These are phyloP conservation scores for Norana najaformis DNA, from an alignment of 2,888 invertebrate species.

Conservation along the genomic window DNA sequence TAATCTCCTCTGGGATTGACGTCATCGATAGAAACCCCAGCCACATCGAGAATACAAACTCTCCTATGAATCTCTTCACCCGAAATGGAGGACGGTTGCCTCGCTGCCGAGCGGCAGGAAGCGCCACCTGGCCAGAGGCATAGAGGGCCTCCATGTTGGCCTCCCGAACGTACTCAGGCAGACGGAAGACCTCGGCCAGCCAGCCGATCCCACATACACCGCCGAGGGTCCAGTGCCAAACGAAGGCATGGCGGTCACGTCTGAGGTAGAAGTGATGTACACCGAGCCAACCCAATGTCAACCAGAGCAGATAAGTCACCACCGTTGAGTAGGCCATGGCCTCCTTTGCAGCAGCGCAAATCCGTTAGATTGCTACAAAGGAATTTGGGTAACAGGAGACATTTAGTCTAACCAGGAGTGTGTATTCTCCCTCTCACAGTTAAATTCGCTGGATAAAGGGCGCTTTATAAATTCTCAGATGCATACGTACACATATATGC, in stretches of 20 bases:
- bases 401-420: too few relatives aligned
- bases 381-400: too few relatives aligned
- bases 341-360: background rate
- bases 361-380: background rate
- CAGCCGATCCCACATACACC: constrained; percentile 82
- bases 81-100: constrained; percentile 36
- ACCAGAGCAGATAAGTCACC: constrained; percentile 78
- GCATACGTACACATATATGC: too few relatives aligned
- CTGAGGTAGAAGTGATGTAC: constrained; percentile 87
- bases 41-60: constrained; percentile 50
- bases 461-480: too few relatives aligned
- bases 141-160: constrained; percentile 57
- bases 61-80: constrained; percentile 48
- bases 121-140: constrained; percentile 61
- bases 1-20: constrained; percentile 40
- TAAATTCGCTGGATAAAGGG: too few relatives aligned
- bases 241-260: constrained; percentile 84
- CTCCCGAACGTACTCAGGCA: constrained; percentile 83
- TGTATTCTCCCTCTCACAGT: too few relatives aligned
- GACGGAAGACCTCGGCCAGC: constrained; percentile 80
- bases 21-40: constrained; percentile 47
- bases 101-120: constrained; percentile 69
- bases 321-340: background rate
- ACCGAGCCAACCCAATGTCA: constrained; percentile 84
- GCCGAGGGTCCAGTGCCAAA: constrained; percentile 84